These are phyloP conservation scores for Pimpla rufipes DNA, from an alignment of 2,888 invertebrate species.

Conservation along the genomic window DNA sequence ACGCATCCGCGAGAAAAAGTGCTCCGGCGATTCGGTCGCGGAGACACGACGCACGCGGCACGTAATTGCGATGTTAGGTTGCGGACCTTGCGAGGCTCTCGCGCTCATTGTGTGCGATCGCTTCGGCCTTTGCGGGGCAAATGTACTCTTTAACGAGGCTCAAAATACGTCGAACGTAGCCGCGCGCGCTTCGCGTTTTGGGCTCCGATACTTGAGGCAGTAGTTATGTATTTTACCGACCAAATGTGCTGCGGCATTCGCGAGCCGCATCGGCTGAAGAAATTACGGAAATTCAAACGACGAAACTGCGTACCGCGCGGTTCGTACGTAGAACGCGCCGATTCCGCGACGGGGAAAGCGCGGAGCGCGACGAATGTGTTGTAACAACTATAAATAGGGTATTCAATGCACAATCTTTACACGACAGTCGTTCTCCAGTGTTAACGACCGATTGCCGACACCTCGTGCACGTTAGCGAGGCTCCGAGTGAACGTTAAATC, in stretches of 20 bases:
- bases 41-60: conserved; percentile 8
- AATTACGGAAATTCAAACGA: not conserved
- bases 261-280: conserved; percentile 10
- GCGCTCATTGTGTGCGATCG: not conserved
- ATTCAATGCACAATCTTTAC: conserved; percentile 62
- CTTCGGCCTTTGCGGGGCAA: conserved; percentile 23
- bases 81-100: not conserved
- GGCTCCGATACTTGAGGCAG: conserved; percentile 3
- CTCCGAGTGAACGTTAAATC: conserved; percentile 15
- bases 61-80: conserved; percentile 6
- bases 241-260: conserved; percentile 23
- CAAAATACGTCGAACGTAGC: not conserved
- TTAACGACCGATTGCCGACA: conserved; percentile 2
- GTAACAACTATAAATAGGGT: conserved; percentile 51
- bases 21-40: not conserved
- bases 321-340: not conserved
- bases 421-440: conserved; percentile 23
- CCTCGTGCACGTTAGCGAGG: conserved; percentile 10
- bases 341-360: not conserved
- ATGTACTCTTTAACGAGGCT: conserved; percentile 11
- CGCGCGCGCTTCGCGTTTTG: not conserved
- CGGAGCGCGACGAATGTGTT: conserved; percentile 22
- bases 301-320: not conserved
- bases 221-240: conserved; percentile 43
- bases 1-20: not conserved